These are phyloP conservation scores for Crax fasciolata DNA, from an alignment of 2,797 vertebrate species.

Conservation along the genomic window DNA sequence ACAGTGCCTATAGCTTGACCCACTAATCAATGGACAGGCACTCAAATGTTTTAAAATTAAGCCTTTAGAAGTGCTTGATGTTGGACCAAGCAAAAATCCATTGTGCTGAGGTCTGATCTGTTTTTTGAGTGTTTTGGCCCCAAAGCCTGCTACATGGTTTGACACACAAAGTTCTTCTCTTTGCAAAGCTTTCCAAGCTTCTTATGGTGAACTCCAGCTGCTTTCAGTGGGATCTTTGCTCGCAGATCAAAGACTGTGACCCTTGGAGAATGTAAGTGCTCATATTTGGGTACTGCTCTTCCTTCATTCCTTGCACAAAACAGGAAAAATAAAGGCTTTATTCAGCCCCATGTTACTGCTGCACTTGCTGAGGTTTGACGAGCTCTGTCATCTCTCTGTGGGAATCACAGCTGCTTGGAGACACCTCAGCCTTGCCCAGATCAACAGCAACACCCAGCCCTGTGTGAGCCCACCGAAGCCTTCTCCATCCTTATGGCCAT, in stretches of 20 bases:
- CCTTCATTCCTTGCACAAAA: slow-evolving; percentile 50
- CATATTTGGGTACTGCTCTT: not conserved
- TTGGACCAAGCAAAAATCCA: not conserved
- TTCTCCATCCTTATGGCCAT: not conserved
- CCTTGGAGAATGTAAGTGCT: not conserved
- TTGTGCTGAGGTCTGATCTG: not conserved
- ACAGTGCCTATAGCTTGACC: not conserved
- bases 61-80: not conserved
- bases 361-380: not conserved
- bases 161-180: slow-evolving; percentile 2
- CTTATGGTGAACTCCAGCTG: slow-evolving; percentile 29
- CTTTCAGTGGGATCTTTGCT: slow-evolving; percentile 36
- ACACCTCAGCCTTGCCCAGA: not conserved
- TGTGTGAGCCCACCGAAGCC: not conserved
- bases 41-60: not conserved
- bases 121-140: not conserved
- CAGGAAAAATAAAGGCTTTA: not conserved
- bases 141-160: not conserved
- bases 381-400: not conserved
- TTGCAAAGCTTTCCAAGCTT: slow-evolving; percentile 9
- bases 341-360: not conserved
- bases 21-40: not conserved
- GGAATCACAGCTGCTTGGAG: not conserved
- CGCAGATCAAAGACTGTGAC: slow-evolving; percentile 14
- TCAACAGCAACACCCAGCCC: not conserved